phyloP scores from a whole-genome alignment of 2,797 vertebrate species.

The Enteromius thamalakanensis region DNA sequence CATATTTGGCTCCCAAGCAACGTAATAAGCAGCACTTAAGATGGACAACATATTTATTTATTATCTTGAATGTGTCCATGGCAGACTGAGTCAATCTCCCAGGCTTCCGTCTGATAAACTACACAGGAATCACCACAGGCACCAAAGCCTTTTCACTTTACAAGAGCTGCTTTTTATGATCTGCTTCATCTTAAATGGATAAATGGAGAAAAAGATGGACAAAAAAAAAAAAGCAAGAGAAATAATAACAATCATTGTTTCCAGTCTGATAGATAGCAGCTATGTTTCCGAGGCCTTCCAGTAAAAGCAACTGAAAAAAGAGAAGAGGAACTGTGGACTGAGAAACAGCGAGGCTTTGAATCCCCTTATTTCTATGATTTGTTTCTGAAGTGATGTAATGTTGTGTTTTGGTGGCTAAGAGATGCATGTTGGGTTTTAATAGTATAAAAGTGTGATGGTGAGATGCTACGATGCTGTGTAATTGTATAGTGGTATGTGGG shows the following conservation, averaged over 20 bases:
- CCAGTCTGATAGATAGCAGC: slow-evolving; percentile 27
- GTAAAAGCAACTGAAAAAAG: not conserved
- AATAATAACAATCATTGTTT: slow-evolving; percentile 34
- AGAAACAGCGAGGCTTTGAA: not conserved
- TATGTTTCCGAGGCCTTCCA: not conserved
- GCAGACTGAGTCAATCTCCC: slow-evolving; percentile 60
- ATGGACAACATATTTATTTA: slow-evolving; percentile 80
- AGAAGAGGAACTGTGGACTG: not conserved
- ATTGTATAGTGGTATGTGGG: not conserved
- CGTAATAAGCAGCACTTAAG: slow-evolving; percentile 75
- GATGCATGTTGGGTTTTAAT: not conserved
- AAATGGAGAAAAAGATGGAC: slow-evolving; percentile 40
- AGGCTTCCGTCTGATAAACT: slow-evolving; percentile 67
- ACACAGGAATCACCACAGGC: slow-evolving; percentile 50
- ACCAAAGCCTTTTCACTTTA: slow-evolving; percentile 26
- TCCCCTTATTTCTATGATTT: not conserved
- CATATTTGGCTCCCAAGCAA: slow-evolving; percentile 74
- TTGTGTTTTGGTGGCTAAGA: not conserved
- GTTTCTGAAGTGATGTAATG: not conserved
- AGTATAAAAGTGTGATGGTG: not conserved
- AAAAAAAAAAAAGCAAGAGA: slow-evolving; percentile 11
- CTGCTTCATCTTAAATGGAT: slow-evolving; percentile 48
- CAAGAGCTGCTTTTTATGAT: slow-evolving; percentile 28
- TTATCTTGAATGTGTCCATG: slow-evolving; percentile 70
- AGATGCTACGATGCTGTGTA: not conserved